Conservation (phyloP, 2,888 invertebrate genomes). For the Athalia circularis region DNA sequence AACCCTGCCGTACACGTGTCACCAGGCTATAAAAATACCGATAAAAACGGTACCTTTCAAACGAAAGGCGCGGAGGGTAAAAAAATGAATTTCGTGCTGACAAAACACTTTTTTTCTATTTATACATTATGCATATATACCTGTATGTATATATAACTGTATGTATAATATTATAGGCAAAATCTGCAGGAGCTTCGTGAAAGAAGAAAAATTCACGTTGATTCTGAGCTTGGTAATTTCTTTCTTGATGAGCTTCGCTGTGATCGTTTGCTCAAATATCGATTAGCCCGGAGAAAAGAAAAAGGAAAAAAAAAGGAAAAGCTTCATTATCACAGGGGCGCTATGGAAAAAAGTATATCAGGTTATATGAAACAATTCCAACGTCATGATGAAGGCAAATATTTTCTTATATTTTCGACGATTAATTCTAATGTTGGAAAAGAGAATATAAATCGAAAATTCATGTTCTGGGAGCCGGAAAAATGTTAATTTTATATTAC, state of each 20-base stretch:
- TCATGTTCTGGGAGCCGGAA: too few relatives aligned
- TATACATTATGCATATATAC: too few relatives aligned
- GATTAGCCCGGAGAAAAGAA: neutral
- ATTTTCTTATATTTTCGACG: neutral
- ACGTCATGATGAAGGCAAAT: too few relatives aligned
- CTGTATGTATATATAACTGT: too few relatives aligned
- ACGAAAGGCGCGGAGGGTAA: constrained; percentile 12
- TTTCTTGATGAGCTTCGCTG: constrained; percentile 6
- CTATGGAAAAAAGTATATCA: neutral
- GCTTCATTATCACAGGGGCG: neutral
- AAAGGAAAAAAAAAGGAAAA: neutral
- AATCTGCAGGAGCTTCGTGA: constrained; percentile 6
- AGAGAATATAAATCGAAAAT: too few relatives aligned
- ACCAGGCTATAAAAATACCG: constrained; percentile 41
- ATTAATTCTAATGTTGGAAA: neutral
- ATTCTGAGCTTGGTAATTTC: constrained; percentile 7
- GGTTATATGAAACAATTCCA: neutral
- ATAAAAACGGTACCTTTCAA: constrained; percentile 38
- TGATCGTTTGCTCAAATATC: constrained; percentile 17
- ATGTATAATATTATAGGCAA: neutral
- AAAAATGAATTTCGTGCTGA: constrained; percentile 37
- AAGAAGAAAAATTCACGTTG: constrained; percentile 11
- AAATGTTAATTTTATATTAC: too few relatives aligned
- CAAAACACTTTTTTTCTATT: constrained; percentile 29
- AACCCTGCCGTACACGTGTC: constrained; percentile 41